These are phyloP conservation scores for Homalodisca vitripennis DNA, from an alignment of 1,140 invertebrate species.

Conservation along the genomic window DNA sequence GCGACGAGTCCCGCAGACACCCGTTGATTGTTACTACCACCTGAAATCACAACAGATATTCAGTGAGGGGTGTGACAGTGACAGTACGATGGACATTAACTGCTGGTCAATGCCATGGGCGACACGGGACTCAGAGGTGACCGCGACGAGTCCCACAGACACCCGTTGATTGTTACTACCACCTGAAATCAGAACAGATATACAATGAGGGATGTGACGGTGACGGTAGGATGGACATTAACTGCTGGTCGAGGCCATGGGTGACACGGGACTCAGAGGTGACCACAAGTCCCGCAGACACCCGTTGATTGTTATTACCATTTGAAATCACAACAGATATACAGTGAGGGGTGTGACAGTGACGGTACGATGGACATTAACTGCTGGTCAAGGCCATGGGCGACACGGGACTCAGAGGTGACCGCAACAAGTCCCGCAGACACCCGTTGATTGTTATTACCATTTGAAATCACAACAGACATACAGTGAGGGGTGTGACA, in stretches of 20 bases:
- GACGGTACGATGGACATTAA: slow-evolving; percentile 52
- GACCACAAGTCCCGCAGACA: slow-evolving; percentile 81
- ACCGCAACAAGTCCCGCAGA: slow-evolving; percentile 75
- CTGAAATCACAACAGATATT: too few relatives aligned
- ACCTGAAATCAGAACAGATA: too few relatives aligned
- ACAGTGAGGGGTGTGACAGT: slow-evolving; percentile 10
- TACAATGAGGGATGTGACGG: slow-evolving; percentile 6
- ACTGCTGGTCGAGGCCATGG: slow-evolving; percentile 86
- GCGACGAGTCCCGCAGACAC: slow-evolving; percentile 75
- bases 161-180: slow-evolving; percentile 88
- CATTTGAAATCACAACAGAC: too few relatives aligned
- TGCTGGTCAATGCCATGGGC: slow-evolving; percentile 84
- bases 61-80: slow-evolving; percentile 15
- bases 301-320: slow-evolving; percentile 88
- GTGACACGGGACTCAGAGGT: slow-evolving; percentile 77
- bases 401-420: slow-evolving; percentile 77
- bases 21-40: slow-evolving; percentile 88
- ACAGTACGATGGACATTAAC: slow-evolving; percentile 56
- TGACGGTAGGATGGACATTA: slow-evolving; percentile 50
- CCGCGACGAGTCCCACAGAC: slow-evolving; percentile 75
- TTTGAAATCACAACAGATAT: too few relatives aligned
- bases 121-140: slow-evolving; percentile 80
- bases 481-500: slow-evolving; percentile 1
- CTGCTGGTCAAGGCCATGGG: slow-evolving; percentile 86
- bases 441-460: slow-evolving; percentile 90